Evolutionary conservation across 1,140 invertebrate genomes (phyloP), one percentile per base, ranked within the genome.

Genomic region (Lasioglossum baleicum): DNA sequence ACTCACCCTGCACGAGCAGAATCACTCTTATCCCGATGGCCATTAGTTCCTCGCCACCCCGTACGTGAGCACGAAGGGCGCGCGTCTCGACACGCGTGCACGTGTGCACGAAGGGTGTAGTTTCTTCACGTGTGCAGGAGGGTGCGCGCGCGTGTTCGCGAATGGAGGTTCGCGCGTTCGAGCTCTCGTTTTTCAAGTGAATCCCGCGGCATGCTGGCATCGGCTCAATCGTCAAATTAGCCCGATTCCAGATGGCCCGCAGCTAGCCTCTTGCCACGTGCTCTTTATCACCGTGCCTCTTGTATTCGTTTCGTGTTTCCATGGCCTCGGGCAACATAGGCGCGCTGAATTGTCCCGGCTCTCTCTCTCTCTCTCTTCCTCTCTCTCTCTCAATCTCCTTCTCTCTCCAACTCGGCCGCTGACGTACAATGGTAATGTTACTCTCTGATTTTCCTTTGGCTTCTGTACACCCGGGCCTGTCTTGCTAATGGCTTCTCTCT

Each of bases 151-250:
- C 42, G 42, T 7, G 42, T 48, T 11, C 44, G 44, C 44, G n/a
- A 11, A 48, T 48, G 44, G 13, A 11, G 44, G 44, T 20, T 17
- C 13, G 20, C 56, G 56, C 17, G 56, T 20, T 20, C 56, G n/a
- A n/a, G 61, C 15, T 70, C 51, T 48, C 26, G 61, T 80, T 68
- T 74, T 75, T 67, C 56, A 67, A 67, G 60, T 53, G 72, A 61
- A 42, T 53, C 51, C 61, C 51, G 20, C 40, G 74, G 71, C 74
- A 22, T 56, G 15, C 73, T 76, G 78, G 81, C 81, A 82, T 80
- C 81, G 71, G 71, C 68, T 83, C 81, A 75, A 83, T 80, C 81
- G 77, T 78, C 72, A 63, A 83, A 83, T 75, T 80, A 83, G 81
- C 72, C 72, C 60, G 81, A 83, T 80, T 75, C 72, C 71, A 81